Conservation (phyloP, 2,113 vertebrate species). For the rabbit (Oryctolagus cuniculus) region DNA sequence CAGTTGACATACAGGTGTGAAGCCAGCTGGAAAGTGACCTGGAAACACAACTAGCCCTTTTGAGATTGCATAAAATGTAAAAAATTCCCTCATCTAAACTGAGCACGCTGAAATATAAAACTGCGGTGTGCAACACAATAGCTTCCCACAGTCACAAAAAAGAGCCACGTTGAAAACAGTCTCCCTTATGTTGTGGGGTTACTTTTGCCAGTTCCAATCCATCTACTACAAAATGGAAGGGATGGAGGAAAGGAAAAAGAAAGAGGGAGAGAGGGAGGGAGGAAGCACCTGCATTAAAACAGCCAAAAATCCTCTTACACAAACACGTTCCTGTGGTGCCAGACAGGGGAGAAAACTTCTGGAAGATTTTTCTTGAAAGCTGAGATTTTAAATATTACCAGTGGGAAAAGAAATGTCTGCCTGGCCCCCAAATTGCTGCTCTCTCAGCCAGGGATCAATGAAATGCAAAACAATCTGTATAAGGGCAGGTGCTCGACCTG, state of each 20-base stretch:
- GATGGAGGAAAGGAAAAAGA: not conserved
- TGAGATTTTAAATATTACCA: not conserved
- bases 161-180: not conserved
- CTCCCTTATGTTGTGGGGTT: not conserved
- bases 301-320: not conserved
- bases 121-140: not conserved
- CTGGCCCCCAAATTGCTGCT: not conserved
- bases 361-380: slow-evolving; percentile 26
- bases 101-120: slow-evolving; percentile 6
- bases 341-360: not conserved
- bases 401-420: slow-evolving; percentile 1
- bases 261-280: not conserved
- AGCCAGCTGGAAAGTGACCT: not conserved
- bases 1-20: not conserved
- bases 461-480: slow-evolving; percentile 21
- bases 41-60: not conserved
- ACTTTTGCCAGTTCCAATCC: not conserved
- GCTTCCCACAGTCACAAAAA: not conserved
- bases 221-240: not conserved
- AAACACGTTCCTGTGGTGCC: not conserved
- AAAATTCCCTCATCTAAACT: not conserved
- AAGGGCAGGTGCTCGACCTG: too few species aligned
- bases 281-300: not conserved
- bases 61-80: slow-evolving; percentile 12
- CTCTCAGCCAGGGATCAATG: not conserved